Evolutionary conservation across 2,797 vertebrate species (phyloP), one percentile per base, ranked within the genome.

Genomic region (Enteromius treurensis): DNA sequence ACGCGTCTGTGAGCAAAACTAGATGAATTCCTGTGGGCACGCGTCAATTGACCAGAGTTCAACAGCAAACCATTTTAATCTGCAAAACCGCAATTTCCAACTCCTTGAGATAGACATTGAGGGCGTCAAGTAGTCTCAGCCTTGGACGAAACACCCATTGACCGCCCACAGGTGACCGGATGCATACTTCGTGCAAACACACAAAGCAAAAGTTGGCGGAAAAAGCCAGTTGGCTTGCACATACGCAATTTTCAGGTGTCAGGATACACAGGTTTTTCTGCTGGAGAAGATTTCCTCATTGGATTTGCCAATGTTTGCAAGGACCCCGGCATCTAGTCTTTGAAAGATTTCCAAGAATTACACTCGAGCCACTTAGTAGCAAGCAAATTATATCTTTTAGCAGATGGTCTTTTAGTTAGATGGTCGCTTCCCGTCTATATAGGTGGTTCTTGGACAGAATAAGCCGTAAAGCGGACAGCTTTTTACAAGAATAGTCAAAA

Each of bases 11-110:
- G 53, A 76, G n/a, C 34, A n/a, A 32, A 64, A 15, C 3, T 47
- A 62, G 51, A 83, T 23, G 47, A 64, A 73, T 14, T 76, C 58
- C 17, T 68, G 42, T 74, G 69, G 37, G 70, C 21, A 65, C 74
- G 76, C 29, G 49, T 79, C 45, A 49, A 67, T 32, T 67, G 45
- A 47, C 40, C 76, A 77, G 40, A 79, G 77, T 51, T 79, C 77
- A 79, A 17, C 75, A 64, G 75, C 19, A 34, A 84, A 58, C 26
- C 42, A 58, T 60, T 79, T 79, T 34, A 79, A 58, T 55, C 11
- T 2, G 8, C 26, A 70, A 77, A 29, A 45, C 7, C 13, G 17
- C n/a, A 23, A 51, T 40, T 75, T 15, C 17, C 0, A 17, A 82
- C 40, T 64, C 55, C 49, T 78, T 58, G 32, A 42, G 32, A 53